These are phyloP conservation scores for Oryzaephilus surinamensis DNA, from an alignment of 1,140 invertebrate species.

Conservation along the genomic window DNA sequence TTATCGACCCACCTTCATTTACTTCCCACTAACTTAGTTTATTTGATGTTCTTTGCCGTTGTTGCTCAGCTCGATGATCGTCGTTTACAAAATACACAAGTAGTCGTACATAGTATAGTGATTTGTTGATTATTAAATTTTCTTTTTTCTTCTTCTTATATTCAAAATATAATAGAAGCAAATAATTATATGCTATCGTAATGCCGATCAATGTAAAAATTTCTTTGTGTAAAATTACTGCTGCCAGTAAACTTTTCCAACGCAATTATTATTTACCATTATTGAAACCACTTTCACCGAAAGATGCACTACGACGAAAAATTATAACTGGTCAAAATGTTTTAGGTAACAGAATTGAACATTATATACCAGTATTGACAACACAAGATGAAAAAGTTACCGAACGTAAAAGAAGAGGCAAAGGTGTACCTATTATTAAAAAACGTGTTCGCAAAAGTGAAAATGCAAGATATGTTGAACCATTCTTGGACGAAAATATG, in stretches of 20 bases:
- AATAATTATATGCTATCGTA: conserved; percentile 5
- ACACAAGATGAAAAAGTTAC: conserved; percentile 28
- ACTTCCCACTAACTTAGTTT: conserved; percentile 15
- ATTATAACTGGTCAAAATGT: conserved; percentile 39
- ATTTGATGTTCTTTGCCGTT: conserved; percentile 21
- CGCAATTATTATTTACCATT: conserved; percentile 76
- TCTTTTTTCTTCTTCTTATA: too few relatives aligned
- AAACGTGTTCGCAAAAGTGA: conserved; percentile 50
- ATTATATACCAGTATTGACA: conserved; percentile 62
- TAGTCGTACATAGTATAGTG: conserved; percentile 9
- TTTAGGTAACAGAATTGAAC: conserved; percentile 33
- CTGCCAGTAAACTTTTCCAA: conserved; percentile 63
- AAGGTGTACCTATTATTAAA: conserved; percentile 42
- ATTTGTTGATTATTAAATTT: conserved; percentile 6
- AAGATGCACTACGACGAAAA: conserved; percentile 54
- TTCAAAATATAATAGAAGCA: conserved; percentile 11
- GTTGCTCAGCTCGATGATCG: conserved; percentile 11
- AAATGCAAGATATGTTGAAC: conserved; percentile 50
- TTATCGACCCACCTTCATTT: conserved; percentile 12
- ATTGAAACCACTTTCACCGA: conserved; percentile 67
- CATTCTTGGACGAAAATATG: conserved; percentile 56
- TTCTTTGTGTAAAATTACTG: conserved; percentile 71
- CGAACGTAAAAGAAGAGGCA: conserved; percentile 40
- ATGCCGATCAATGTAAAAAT: conserved; percentile 37
- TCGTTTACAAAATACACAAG: conserved; percentile 8